phyloP scores from a whole-genome alignment of 2,888 invertebrate species.

The Melitaea athalia region DNA sequence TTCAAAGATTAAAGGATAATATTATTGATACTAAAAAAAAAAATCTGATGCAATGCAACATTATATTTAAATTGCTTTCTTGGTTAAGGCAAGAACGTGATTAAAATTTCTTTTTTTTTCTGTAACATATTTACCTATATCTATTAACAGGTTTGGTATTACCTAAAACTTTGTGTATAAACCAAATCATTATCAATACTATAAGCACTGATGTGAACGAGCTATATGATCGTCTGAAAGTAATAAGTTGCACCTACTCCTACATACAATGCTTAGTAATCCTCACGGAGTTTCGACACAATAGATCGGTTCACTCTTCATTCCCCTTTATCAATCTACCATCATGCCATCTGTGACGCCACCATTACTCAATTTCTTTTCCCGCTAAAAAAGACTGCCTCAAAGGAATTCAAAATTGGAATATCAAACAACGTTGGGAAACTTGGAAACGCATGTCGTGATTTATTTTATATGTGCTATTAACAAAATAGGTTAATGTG shows the following conservation, averaged over 20 bases:
- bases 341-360: constrained; percentile 80
- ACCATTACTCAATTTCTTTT: constrained; percentile 80
- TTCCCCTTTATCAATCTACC: constrained; percentile 79
- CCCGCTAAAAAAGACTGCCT: constrained; percentile 63
- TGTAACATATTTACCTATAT: too few species aligned
- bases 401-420: constrained; percentile 53
- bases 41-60: neutral
- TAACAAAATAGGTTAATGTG: neutral
- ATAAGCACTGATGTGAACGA: neutral
- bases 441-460: neutral
- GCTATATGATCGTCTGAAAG: constrained; percentile 6
- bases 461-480: neutral
- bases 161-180: neutral
- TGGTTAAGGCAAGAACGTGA: too few species aligned
- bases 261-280: constrained; percentile 35
- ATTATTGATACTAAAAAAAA: neutral
- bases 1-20: neutral
- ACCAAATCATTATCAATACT: neutral
- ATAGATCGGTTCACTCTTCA: constrained; percentile 67
- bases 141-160: too few species aligned
- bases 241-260: constrained; percentile 40
- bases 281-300: constrained; percentile 55
- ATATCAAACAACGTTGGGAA: constrained; percentile 38
- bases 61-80: too few species aligned
- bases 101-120: too few species aligned